Base-by-base conservation (phyloP, 1,140 invertebrate species). In the Oedothorax gibbosus region DNA sequence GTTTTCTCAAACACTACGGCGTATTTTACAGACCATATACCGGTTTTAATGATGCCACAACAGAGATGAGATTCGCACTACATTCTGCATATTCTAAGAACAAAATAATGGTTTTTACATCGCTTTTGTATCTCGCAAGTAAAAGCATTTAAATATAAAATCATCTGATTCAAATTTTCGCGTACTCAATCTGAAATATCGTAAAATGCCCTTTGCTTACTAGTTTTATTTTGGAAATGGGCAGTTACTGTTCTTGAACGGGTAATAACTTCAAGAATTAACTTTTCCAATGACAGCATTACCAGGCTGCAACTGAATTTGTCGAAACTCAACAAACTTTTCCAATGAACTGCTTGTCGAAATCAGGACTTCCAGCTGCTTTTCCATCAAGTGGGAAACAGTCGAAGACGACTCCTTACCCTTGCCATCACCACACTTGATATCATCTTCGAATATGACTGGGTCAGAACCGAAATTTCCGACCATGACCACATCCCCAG, bases 271-370 rank as follows among this genome's bases (percentile, higher is more conserved):
- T 57, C 54, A 75, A 8, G 64, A 20, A 9, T 18, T 66, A 3
- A 66, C n/a, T 66, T 21, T 10, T 7, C 78, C 78, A 2, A 81
- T 81, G 20, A 81, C 62, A 0, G 78, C 78, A 18, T 71, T 54
- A 18, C 78, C 78, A 18, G 78, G 66, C 15, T 81, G 15, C 4
- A 81, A 18, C 7, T 12, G 71, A 50, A 50, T 71, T 12, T 5
- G 20, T 12, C 21, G 49, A 62, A 18, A 35, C 14, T 49, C 56
- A 14, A 0, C 51, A 10, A n/a, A 53, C 8, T 54, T n/a, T n/a
- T 35, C 20, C 0, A 54, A 20, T 5, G 54, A 71, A 10, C 18
- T 57, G 53, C 71, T 81, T 50, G 78, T 81, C 0, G 78, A 2
- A 4, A 81, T 20, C 7, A 71, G 7, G 5, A 69, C 10, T 7